phyloP scores from a whole-genome alignment of 2,797 vertebrate species.

The Sarcophilus harrisii region DNA sequence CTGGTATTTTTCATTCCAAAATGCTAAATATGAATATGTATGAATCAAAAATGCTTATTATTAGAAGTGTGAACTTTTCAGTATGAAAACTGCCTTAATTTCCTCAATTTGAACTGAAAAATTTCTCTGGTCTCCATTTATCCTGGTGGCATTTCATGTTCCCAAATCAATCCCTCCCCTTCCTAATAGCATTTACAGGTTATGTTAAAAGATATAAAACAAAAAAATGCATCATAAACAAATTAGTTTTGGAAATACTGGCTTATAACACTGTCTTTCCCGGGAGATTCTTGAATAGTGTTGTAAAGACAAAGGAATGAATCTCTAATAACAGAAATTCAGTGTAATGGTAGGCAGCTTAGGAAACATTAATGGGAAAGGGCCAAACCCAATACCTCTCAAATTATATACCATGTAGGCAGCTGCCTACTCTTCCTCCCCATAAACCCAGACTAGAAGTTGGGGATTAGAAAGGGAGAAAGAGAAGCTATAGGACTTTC shows the following conservation, averaged over 20 bases:
- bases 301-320: background rate
- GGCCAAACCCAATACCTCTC: background rate
- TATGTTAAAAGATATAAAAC: background rate
- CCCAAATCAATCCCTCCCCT: background rate
- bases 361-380: background rate
- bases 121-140: background rate
- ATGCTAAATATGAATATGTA: background rate
- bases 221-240: background rate
- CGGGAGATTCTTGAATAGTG: background rate
- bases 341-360: background rate
- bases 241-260: background rate
- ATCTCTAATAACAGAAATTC: slow-evolving; percentile 7
- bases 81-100: background rate
- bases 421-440: slow-evolving; percentile 44
- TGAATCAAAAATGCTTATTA: background rate
- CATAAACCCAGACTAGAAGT: slow-evolving; percentile 56
- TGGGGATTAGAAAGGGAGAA: background rate
- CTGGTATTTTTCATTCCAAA: background rate
- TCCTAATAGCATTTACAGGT: background rate
- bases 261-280: background rate
- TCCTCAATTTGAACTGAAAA: rapidly evolving
- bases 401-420: background rate
- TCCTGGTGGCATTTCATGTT: background rate
- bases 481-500: slow-evolving; percentile 48
- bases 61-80: background rate